A percentile compares a stretch with the other conserved stretches of the same genome.
Conservation (phyloP, 2,888 invertebrate genomes). For the Gastracanthus pulcherrimus region DNA sequence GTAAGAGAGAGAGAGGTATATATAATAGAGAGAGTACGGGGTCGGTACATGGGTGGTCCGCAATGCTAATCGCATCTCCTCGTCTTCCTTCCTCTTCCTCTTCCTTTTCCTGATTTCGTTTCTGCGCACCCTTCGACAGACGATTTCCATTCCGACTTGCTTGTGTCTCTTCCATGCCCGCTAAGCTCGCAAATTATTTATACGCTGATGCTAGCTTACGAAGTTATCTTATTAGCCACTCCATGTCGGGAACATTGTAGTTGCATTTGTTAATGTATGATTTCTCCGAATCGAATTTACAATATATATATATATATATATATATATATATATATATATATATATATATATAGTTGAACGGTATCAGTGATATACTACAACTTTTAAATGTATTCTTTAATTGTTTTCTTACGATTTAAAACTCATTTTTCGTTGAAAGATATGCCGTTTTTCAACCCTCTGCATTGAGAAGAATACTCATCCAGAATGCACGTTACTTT, state of each 20-base stretch:
- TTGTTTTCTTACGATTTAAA: too few species aligned
- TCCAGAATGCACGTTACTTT: too few species aligned
- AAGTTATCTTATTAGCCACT: background rate
- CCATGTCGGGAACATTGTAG: background rate
- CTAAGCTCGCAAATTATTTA: background rate
- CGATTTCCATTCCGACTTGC: background rate
- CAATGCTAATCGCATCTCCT: conserved; percentile 70
- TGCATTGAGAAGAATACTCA: too few species aligned
- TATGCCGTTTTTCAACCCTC: too few species aligned
- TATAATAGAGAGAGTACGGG: conserved; percentile 30
- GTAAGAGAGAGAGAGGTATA: conserved; percentile 39
- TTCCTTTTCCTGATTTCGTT: conserved; percentile 23
- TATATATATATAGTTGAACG: too few species aligned
- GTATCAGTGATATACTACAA: too few species aligned
- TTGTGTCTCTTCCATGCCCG: too few species aligned
- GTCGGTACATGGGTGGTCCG: conserved; percentile 74
- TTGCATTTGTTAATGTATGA: too few species aligned
- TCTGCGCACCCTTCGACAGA: background rate
- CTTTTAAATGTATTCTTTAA: too few species aligned
- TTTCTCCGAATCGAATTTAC: background rate
- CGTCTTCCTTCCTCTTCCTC: conserved; percentile 43
- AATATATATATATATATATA: background rate
- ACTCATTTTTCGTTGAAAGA: too few species aligned
- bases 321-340: too few species aligned
- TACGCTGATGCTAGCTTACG: background rate